A percentile compares a stretch with the other conserved stretches of the same genome.
Evolutionary conservation across 2,113 vertebrate species (phyloP).

Genomic region (Python bivittatus): DNA sequence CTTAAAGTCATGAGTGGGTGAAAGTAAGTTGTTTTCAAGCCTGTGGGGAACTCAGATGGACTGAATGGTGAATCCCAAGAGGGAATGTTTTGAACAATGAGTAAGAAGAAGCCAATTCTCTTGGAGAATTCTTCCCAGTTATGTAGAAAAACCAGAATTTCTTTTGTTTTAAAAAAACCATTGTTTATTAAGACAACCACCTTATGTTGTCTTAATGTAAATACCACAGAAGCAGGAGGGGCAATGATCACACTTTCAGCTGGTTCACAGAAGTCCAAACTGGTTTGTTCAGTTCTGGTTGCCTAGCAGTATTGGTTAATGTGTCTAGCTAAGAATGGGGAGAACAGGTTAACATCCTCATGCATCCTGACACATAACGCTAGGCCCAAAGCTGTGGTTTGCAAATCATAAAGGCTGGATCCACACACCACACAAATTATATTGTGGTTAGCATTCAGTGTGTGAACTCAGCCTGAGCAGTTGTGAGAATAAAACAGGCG

Average conservation of each 20-base stretch:
- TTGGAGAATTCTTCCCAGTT: conserved; percentile 37
- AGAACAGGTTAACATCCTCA: not conserved
- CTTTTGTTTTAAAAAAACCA: conserved; percentile 34
- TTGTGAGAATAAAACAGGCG: not conserved
- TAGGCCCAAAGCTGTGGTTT: not conserved
- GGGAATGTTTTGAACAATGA: not conserved
- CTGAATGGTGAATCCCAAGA: not conserved
- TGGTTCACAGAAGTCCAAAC: not conserved
- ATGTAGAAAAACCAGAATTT: conserved; percentile 48
- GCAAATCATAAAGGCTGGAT: not conserved
- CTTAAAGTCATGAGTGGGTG: not conserved
- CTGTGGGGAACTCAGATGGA: not conserved
- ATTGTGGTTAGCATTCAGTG: not conserved
- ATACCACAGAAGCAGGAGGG: not conserved
- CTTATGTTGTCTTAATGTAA: not conserved
- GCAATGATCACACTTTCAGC: not conserved
- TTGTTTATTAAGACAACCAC: too few relatives aligned
- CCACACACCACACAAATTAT: not conserved
- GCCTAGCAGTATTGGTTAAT: not conserved
- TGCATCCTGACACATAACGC: not conserved
- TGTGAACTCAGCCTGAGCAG: not conserved
- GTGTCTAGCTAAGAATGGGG: not conserved
- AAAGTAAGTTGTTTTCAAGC: not conserved
- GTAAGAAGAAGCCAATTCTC: conserved; percentile 10
- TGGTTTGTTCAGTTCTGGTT: not conserved